These are phyloP conservation scores for Drosophila prosaltans DNA, from an alignment of 1,140 invertebrate species.

Conservation along the genomic window DNA sequence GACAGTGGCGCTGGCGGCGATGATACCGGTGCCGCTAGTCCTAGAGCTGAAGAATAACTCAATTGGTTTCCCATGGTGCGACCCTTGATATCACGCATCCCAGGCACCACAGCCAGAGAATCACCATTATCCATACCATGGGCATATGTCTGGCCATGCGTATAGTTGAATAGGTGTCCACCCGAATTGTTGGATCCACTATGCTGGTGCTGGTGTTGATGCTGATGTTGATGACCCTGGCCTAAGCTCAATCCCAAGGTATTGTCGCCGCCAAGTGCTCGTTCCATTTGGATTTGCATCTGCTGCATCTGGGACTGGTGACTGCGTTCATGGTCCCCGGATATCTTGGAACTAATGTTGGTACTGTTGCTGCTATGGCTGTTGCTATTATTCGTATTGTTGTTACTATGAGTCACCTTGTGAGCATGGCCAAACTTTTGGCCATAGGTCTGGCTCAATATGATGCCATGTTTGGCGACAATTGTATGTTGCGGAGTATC, in stretches of 20 bases:
- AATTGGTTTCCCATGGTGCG: neutral
- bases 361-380: constrained; percentile 10
- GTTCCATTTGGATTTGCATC: constrained; percentile 12
- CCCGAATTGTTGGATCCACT: constrained; percentile 5
- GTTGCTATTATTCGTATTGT: neutral
- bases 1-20: neutral
- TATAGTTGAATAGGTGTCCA: constrained; percentile 4
- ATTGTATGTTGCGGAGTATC: constrained; percentile 17
- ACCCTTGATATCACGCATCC: constrained; percentile 1
- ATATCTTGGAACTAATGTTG: too few relatives aligned
- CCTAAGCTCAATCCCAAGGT: neutral
- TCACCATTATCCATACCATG: constrained; percentile 35
- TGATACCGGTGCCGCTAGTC: neutral
- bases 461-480: constrained; percentile 15
- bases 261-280: neutral
- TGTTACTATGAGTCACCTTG: neutral
- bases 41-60: neutral
- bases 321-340: constrained; percentile 2
- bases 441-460: constrained; percentile 25
- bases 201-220: neutral
- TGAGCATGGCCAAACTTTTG: constrained; percentile 1
- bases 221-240: neutral
- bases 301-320: constrained; percentile 14
- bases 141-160: constrained; percentile 18
- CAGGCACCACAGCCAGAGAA: constrained; percentile 7